phyloP scores from a whole-genome alignment of 1,140 invertebrate genomes.

The Thalassaphorura encarpata region DNA sequence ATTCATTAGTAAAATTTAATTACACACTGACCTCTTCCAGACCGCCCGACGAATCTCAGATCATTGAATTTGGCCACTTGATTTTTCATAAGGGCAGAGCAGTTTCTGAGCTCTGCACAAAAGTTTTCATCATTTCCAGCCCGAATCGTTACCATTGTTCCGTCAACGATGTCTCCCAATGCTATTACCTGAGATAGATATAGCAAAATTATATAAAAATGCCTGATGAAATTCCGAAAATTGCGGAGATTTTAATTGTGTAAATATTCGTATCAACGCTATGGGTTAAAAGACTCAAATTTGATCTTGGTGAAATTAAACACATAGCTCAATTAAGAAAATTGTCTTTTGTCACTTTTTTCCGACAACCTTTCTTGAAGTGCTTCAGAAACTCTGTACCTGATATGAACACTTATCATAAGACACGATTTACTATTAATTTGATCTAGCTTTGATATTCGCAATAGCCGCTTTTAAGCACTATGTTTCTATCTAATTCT shows the following conservation, averaged over 20 bases:
- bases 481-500: too few relatives aligned
- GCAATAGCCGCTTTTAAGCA: not conserved
- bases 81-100: slow-evolving; percentile 90
- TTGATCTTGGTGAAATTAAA: too few relatives aligned
- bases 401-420: too few relatives aligned
- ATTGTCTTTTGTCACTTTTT: too few relatives aligned
- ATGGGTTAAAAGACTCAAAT: not conserved
- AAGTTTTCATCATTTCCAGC: slow-evolving; percentile 98
- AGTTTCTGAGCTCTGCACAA: slow-evolving; percentile 87
- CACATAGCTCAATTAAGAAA: too few relatives aligned
- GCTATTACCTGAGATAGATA: slow-evolving; percentile 52
- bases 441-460: too few relatives aligned
- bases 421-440: too few relatives aligned
- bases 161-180: slow-evolving; percentile 83
- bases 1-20: too few relatives aligned
- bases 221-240: not conserved
- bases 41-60: slow-evolving; percentile 90
- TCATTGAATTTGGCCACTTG: slow-evolving; percentile 98
- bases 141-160: slow-evolving; percentile 86
- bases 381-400: too few relatives aligned
- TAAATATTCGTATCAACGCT: not conserved
- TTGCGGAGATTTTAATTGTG: not conserved
- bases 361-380: too few relatives aligned
- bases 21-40: slow-evolving; percentile 84
- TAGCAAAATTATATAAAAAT: not conserved